phyloP scores from a whole-genome alignment of 2,113 vertebrate species.

The Sinosuthora webbiana region DNA sequence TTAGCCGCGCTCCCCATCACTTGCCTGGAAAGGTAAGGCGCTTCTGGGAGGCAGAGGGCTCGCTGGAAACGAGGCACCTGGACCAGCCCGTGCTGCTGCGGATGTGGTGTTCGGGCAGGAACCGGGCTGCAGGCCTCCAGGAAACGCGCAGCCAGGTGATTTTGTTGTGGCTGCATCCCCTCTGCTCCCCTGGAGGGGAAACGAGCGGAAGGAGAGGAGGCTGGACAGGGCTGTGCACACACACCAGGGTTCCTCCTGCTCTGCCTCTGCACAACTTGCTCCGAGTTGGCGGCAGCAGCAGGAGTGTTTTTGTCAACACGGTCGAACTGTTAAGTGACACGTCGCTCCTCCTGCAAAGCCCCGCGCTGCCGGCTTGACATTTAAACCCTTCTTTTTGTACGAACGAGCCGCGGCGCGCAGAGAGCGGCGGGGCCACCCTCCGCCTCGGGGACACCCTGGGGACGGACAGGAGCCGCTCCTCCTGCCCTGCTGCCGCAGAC shows the following conservation, averaged over 20 bases:
- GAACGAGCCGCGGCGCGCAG: background rate
- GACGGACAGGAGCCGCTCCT: background rate
- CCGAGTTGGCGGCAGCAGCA: background rate
- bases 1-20: constrained; percentile 76
- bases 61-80: background rate
- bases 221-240: background rate
- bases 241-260: background rate
- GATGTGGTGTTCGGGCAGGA: background rate
- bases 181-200: background rate
- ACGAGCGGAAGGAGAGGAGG: background rate
- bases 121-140: fast-evolving
- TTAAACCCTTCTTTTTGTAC: background rate
- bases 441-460: background rate
- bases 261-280: background rate
- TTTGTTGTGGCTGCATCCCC: background rate
- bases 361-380: background rate
- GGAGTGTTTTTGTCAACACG: background rate
- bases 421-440: background rate
- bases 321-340: background rate
- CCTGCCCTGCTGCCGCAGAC: background rate
- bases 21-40: constrained; percentile 88
- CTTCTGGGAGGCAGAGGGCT: background rate
- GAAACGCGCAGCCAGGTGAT: background rate
- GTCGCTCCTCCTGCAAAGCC: background rate
- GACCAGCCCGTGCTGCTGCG: background rate